Base-by-base conservation (phyloP, 2,888 invertebrate genomes). In the Rotaria socialis region DNA sequence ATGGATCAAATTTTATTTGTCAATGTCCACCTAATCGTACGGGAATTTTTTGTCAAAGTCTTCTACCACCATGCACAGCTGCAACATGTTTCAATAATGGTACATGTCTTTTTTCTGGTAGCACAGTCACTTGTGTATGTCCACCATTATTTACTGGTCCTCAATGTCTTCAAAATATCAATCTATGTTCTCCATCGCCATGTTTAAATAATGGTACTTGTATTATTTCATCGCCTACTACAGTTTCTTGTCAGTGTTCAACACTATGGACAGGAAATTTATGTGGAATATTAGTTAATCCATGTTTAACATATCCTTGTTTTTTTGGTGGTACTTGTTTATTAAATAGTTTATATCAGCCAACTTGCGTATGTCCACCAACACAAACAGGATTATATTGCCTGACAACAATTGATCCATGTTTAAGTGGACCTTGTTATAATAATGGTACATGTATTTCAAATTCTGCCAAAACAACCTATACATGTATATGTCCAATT, bases 1-100 rank as follows among this genome's bases (percentile, higher is more conserved):
- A 52, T 27, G 84, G n/a, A 80, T 55, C 86, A 35, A 55, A 52
- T 24, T 84, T 60, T 52, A 74, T n/a, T 43, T 87, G 87, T 55
- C 24, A n/a, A 52, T 87, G 87, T 84, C 85, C 85, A 58, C 5
- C 41, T 35, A 60, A 52, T 56, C 58, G 35, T 47, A 85, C 74
- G n/a, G 87, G 87, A 24, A 50, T 60, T 50, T 35, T 10, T 43
- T 67, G 50, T 58, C 19, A 85, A 43, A 55, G 43, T 50, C 8
- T 80, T 27, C n/a, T 35, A 22, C 19, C 41, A 55, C 47, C 47
- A 19, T 85, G 56, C 60, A 84, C 41, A 22, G 43, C 47, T 67
- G 58, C 56, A 50, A 85, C 86, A n/a, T 86, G 86, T 50, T 58
- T 75, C 22, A 85, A 86, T 41, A 85, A 85, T 84, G 86, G 86